Conservation (phyloP, 2,797 vertebrate genomes). For the Siniperca undulata region DNA sequence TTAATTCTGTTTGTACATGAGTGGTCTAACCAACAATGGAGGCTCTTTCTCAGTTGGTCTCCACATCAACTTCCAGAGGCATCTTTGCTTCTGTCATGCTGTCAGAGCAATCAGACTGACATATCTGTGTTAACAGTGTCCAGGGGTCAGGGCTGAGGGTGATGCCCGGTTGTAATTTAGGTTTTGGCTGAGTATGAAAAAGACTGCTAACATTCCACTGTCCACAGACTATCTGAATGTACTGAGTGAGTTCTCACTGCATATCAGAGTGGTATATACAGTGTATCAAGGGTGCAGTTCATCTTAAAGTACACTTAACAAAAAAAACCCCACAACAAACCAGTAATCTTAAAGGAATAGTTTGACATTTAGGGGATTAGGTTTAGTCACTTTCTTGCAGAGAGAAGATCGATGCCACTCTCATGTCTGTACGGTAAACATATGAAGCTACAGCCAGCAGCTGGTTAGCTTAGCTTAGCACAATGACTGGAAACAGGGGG, state of each 20-base stretch:
- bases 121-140: constrained; percentile 67
- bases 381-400: neutral
- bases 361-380: neutral
- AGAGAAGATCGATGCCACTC: neutral
- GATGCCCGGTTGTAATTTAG: constrained; percentile 38
- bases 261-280: neutral
- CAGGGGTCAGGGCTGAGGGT: constrained; percentile 49
- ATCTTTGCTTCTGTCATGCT: constrained; percentile 40
- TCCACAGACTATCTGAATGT: constrained; percentile 21
- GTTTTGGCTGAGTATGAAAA: constrained; percentile 15
- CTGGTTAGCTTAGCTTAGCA: neutral
- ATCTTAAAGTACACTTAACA: neutral
- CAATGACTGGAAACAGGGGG: neutral
- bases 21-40: constrained; percentile 22
- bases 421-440: neutral
- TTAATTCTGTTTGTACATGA: constrained; percentile 22
- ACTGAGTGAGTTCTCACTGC: neutral
- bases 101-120: constrained; percentile 63
- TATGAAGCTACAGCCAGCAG: neutral
- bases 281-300: neutral
- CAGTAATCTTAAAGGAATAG: neutral
- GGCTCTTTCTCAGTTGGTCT: constrained; percentile 5
- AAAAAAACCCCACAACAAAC: neutral
- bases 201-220: constrained; percentile 29
- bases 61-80: constrained; percentile 44